Base-by-base conservation (phyloP, 2,797 vertebrate genomes). In the Propithecus deckenii region DNA sequence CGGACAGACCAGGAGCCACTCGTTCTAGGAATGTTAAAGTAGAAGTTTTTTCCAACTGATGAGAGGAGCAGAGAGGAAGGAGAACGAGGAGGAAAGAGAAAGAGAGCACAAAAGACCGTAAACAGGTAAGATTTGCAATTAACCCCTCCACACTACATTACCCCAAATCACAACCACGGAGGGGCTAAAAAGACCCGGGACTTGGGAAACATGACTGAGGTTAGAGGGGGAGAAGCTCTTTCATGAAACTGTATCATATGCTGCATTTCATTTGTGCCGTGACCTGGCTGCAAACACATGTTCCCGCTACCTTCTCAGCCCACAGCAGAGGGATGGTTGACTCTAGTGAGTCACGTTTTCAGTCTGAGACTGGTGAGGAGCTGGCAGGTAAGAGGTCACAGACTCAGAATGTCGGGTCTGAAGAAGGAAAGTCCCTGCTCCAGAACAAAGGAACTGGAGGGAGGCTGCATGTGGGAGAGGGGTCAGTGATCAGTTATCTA, bases 1-100 rank as follows among this genome's bases (percentile, higher is more conserved):
- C 23, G 1, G 93, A 97, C 80, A 95, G 90, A 97, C 78, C 80
- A 78, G 93, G 86, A 98, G 96, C 83, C 46, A 95, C 89, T 97
- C 71, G 55, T 96, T 97, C 97, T 97, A 97, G 84, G 97, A 96
- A 98, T 95, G 94, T 94, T 96, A 96, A 98, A 98, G 78, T 92
- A 94, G 84, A 96, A 95, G 80, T 79, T 93, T 95, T 97, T 30
- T 50, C 75, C 20, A 41, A 69, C 95, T 96, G 74, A 95, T 92
- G 95, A 97, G 94, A 96, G 76, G 46, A 97, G 69, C 94, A 97
- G 95, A 97, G 35, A 96, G 80, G 80, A 96, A 96, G 74, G 81
- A 97, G 55, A 95, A 97, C 95, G 35, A 91, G 46, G 41, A 86
- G 59, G 78, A 92, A 72, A 76, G 20, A 92, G 76, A 55, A 59